Conservation (phyloP, 2,888 invertebrate species). For the Melieria omissa region DNA sequence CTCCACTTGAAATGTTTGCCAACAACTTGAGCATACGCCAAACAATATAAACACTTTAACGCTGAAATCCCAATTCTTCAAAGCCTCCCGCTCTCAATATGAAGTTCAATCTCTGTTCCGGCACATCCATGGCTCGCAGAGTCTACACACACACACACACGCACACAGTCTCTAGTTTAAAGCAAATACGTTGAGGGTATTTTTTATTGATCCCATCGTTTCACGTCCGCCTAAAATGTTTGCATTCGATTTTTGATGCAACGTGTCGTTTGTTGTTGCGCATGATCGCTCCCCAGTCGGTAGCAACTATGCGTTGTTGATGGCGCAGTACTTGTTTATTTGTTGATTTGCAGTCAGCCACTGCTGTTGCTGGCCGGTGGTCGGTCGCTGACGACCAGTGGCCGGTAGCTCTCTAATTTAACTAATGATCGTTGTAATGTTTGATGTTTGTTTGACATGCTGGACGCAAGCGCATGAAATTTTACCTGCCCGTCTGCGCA, state of each 20-base stretch:
- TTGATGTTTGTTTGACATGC: constrained; percentile 49
- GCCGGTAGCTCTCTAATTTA: constrained; percentile 52
- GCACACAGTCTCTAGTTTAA: not conserved
- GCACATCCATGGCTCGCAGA: constrained; percentile 29
- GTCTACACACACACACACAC: not conserved
- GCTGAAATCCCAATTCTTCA: constrained; percentile 42
- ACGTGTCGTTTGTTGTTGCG: constrained; percentile 47
- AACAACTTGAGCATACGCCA: constrained; percentile 41
- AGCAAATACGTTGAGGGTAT: not conserved
- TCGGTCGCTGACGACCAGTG: constrained; percentile 25
- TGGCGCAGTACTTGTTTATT: not conserved
- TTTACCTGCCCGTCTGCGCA: too few species aligned
- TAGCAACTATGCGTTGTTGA: constrained; percentile 49
- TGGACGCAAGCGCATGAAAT: constrained; percentile 6
- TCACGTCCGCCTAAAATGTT: constrained; percentile 23
- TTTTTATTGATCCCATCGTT: constrained; percentile 3
- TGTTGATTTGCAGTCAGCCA: not conserved
- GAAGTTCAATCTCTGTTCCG: constrained; percentile 29
- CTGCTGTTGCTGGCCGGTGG: not conserved
- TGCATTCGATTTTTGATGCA: constrained; percentile 35
- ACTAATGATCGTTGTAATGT: constrained; percentile 62
- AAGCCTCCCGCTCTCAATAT: constrained; percentile 36
- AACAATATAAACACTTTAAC: constrained; percentile 38
- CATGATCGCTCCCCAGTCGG: constrained; percentile 58
- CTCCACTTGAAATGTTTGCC: constrained; percentile 46